Conservation (phyloP, 1,140 invertebrate species). For the Cotesia vestalis region DNA sequence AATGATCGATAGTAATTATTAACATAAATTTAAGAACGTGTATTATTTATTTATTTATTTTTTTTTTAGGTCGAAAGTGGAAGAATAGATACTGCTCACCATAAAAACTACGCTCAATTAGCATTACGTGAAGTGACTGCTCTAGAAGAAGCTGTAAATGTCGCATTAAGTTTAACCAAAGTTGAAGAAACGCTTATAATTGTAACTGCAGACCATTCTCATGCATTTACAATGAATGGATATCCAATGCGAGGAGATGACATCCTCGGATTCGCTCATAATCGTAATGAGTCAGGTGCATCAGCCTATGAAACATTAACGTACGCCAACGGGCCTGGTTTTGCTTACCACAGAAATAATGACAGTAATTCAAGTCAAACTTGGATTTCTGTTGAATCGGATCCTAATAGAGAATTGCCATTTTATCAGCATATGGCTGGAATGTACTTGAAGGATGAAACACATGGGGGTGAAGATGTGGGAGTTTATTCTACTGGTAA, state of each 20-base stretch:
- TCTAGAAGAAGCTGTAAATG: slow-evolving; percentile 73
- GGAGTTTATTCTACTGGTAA: slow-evolving; percentile 81
- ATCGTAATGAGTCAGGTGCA: slow-evolving; percentile 53
- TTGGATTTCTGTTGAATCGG: slow-evolving; percentile 55
- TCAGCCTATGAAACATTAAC: slow-evolving; percentile 66
- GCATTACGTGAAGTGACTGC: slow-evolving; percentile 76
- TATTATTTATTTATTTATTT: not conserved
- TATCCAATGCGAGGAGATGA: slow-evolving; percentile 72
- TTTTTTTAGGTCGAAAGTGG: slow-evolving; percentile 70
- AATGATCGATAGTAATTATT: not conserved
- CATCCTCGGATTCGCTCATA: slow-evolving; percentile 69
- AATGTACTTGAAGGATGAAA: slow-evolving; percentile 66
- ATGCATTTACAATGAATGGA: slow-evolving; percentile 75
- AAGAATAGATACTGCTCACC: slow-evolving; percentile 85
- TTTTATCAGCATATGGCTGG: slow-evolving; percentile 58
- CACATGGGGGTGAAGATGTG: slow-evolving; percentile 91
- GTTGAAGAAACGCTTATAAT: slow-evolving; percentile 75
- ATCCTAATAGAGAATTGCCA: slow-evolving; percentile 46
- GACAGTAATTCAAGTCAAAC: slow-evolving; percentile 52
- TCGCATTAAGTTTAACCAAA: slow-evolving; percentile 68
- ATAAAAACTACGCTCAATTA: slow-evolving; percentile 74
- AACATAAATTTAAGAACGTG: slow-evolving; percentile 40
- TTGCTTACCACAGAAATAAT: slow-evolving; percentile 55
- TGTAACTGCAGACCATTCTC: slow-evolving; percentile 81
- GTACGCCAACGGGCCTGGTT: slow-evolving; percentile 72